Conservation (phyloP, 2,888 invertebrate genomes). For the Synergus japonicus region DNA sequence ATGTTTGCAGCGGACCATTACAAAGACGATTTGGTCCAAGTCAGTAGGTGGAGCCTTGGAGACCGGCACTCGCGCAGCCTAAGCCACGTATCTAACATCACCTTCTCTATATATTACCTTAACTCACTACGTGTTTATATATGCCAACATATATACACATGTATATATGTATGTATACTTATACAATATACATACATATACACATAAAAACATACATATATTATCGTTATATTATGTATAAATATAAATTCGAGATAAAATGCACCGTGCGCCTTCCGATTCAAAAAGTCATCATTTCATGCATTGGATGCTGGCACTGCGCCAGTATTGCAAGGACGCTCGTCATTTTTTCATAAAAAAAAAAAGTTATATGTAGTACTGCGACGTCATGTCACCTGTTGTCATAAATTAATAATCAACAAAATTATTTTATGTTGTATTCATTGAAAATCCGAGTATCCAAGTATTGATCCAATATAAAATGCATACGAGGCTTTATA, state of each 20-base stretch:
- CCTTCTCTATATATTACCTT: conserved; percentile 77
- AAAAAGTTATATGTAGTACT: too few species aligned
- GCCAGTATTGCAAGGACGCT: not conserved
- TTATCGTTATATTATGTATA: conserved; percentile 44
- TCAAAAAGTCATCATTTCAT: conserved; percentile 65
- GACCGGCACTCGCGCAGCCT: conserved; percentile 76
- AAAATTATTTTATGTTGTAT: too few species aligned
- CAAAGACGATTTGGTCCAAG: conserved; percentile 77
- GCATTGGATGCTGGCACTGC: not conserved
- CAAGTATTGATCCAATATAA: too few species aligned
- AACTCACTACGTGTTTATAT: conserved; percentile 76
- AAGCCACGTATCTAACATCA: conserved; percentile 78
- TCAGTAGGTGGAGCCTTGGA: conserved; percentile 77
- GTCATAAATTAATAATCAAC: too few species aligned
- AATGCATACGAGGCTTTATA: too few species aligned
- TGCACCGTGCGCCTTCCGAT: conserved; percentile 68
- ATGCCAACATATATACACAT: conserved; percentile 70
- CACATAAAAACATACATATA: conserved; percentile 59
- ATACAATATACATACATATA: conserved; percentile 59
- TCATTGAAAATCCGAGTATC: too few species aligned
- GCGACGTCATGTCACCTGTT: too few species aligned
- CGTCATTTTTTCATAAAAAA: not conserved
- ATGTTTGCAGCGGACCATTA: conserved; percentile 77
- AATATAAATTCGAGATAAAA: conserved; percentile 61
- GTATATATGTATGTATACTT: conserved; percentile 53